Conservation (phyloP, 1,140 invertebrate species). For the Lordiphosa mommai region DNA sequence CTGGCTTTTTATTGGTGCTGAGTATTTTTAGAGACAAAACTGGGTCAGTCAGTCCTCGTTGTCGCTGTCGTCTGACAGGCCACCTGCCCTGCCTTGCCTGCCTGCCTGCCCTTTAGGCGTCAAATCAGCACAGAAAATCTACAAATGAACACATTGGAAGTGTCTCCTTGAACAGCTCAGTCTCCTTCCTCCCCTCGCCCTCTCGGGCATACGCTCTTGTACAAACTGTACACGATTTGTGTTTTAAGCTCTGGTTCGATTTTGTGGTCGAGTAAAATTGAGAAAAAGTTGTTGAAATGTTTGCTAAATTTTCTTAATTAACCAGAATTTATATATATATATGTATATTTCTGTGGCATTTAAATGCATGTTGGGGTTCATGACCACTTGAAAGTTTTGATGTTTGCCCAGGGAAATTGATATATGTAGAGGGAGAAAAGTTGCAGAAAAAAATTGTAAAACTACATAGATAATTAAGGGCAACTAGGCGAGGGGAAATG, state of each 20-base stretch:
- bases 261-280: not conserved
- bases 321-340: too few species aligned
- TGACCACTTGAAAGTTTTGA: too few species aligned
- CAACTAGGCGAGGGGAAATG: too few species aligned
- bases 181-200: not conserved
- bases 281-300: not conserved
- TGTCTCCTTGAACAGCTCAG: slow-evolving; percentile 39
- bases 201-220: not conserved
- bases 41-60: not conserved
- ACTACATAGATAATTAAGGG: too few species aligned
- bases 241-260: not conserved
- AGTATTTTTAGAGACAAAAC: slow-evolving; percentile 1
- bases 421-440: too few species aligned
- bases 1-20: not conserved
- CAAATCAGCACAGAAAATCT: slow-evolving; percentile 31
- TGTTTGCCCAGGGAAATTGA: too few species aligned
- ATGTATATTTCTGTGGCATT: too few species aligned
- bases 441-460: too few species aligned
- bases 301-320: too few species aligned
- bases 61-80: too few species aligned
- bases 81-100: not conserved
- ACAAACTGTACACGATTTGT: slow-evolving; percentile 1
- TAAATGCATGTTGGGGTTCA: too few species aligned
- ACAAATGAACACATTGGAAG: slow-evolving; percentile 43
- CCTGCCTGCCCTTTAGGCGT: not conserved